These are phyloP conservation scores for Aquatica leii DNA, from an alignment of 2,888 invertebrate species.

Conservation along the genomic window DNA sequence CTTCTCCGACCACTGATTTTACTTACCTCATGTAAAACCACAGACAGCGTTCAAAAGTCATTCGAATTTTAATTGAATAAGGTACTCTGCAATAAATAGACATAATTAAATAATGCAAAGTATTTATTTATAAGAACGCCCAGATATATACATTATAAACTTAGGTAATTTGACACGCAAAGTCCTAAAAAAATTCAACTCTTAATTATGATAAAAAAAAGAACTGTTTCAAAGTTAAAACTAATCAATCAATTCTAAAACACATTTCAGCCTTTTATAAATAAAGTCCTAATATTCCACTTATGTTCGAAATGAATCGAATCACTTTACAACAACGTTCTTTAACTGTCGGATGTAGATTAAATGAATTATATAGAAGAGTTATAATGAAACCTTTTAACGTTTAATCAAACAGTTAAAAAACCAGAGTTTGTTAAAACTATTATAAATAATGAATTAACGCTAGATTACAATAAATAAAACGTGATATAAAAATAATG, in stretches of 20 bases:
- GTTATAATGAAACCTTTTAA: neutral
- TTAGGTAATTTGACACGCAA: slow-evolving; percentile 12
- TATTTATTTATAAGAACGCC: slow-evolving; percentile 34
- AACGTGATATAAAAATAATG: slow-evolving; percentile 8
- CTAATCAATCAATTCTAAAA: slow-evolving; percentile 19
- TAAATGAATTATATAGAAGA: neutral
- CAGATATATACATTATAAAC: slow-evolving; percentile 31
- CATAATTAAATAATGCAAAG: slow-evolving; percentile 14
- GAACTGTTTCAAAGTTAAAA: slow-evolving; percentile 7
- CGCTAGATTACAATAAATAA: slow-evolving; percentile 27
- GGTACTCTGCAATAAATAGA: too few species aligned
- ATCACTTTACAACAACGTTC: neutral
- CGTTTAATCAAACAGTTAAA: slow-evolving; percentile 9
- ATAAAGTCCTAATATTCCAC: slow-evolving; percentile 13
- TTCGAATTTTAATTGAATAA: too few species aligned
- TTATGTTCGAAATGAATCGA: neutral
- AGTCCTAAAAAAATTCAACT: slow-evolving; percentile 5
- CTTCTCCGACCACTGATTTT: too few species aligned
- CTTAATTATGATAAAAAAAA: slow-evolving; percentile 1
- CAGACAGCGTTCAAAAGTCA: too few species aligned
- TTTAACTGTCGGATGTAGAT: slow-evolving; percentile 1
- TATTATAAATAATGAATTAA: slow-evolving; percentile 25
- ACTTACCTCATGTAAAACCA: too few species aligned
- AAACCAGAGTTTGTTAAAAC: slow-evolving; percentile 1
- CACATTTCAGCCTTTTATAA: slow-evolving; percentile 22